A percentile compares a stretch with the other conserved stretches of the same genome.
phyloP scores from a whole-genome alignment of 92 coral and sea anemone genomes.

The Parazoanthus darwini region DNA sequence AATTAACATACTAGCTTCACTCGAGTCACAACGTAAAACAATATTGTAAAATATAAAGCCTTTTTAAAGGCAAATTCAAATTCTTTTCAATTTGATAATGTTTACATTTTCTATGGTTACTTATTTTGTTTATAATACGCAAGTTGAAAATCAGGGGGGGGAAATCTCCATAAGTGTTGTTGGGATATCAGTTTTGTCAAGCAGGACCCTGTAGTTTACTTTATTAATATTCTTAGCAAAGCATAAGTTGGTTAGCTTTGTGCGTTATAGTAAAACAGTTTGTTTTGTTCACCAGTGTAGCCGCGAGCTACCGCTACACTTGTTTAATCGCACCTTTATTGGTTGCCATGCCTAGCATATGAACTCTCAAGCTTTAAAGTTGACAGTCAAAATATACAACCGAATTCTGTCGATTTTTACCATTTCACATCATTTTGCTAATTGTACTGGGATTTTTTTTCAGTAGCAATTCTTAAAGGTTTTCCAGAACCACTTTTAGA shows the following conservation, averaged over 20 bases:
- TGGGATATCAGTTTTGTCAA: not conserved
- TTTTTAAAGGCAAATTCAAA: not conserved
- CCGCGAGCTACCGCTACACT: not conserved
- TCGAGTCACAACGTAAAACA: not conserved
- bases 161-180: not conserved
- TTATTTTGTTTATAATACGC: too few species aligned
- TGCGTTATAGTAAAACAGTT: not conserved
- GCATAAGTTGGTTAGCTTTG: not conserved
- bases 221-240: not conserved
- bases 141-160: not conserved
- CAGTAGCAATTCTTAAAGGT: not conserved
- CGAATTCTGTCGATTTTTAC: too few species aligned
- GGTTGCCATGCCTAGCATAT: not conserved
- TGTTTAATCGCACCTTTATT: not conserved
- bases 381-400: too few species aligned
- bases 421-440: not conserved
- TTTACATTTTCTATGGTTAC: too few species aligned
- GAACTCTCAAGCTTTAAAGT: not conserved
- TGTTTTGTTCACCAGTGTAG: not conserved
- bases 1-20: not conserved
- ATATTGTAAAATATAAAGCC: too few species aligned
- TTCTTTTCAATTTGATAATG: not conserved
- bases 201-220: not conserved
- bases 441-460: not conserved
- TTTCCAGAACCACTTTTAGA: not conserved